Base-by-base conservation (phyloP, 2,797 vertebrate genomes). In the Phalloptychus januarius region DNA sequence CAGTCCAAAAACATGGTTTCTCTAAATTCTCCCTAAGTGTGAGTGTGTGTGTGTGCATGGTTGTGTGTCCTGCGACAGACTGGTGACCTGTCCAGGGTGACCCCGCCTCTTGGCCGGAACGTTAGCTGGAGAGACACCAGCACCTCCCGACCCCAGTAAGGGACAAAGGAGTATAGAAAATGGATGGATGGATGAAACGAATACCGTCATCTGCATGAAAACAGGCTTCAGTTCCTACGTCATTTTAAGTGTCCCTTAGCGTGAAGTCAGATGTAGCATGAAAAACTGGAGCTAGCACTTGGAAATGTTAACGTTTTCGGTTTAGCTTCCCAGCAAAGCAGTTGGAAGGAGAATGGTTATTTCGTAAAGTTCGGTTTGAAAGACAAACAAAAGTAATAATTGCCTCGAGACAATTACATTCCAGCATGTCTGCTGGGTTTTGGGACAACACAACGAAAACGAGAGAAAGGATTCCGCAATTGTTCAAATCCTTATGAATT, bases 401-500 rank as follows among this genome's bases (percentile, higher is more conserved):
- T 23, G 31, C 18, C 61, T 23, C 7, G 33, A 11, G 61, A 65
- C 33, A 5, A 38, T 20, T 8, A 23, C 36, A 65, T 38, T 28
- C 28, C 12, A 15, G 31, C 4, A 15, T 58, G 56, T 58, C 56
- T 15, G 56, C n/a, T 58, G 56, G n/a, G n/a, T 13, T 28, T 65
- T 18, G 18, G 33, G 36, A 45, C 8, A 28, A 58, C 7, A 28
- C n/a, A 31, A n/a, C 1, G 2, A 48, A 67, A 46, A 65, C 28
- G 44, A 15, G 11, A 38, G 44, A 23, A 50, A 38, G 10, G 7
- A 48, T 33, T 38, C 36, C 18, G 23, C 23, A 38, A 13, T 67
- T 56, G 74, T 54, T 23, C 46, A 71, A 20, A 36, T 75, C 46
- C 56, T 4, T 72, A 44, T 63, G 23, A 83, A 50, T 71, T 36